Evolutionary conservation across 53 echinoderm and acorn worm genomes (phyloP).

Genomic region (Astropecten irregularis): DNA sequence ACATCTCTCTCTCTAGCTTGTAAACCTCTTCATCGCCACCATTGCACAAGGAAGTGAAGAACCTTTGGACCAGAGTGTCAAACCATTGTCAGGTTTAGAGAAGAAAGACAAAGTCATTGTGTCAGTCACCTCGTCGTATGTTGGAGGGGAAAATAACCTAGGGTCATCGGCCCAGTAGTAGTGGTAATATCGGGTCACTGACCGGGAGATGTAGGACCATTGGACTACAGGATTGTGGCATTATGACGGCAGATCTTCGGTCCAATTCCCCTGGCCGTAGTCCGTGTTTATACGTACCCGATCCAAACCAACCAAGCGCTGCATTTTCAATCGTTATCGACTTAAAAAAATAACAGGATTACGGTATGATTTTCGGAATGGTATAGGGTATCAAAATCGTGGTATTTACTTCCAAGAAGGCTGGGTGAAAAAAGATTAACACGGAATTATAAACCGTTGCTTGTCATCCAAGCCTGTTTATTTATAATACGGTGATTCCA

Average conservation of each 20-base stretch:
- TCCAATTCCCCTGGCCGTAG: not conserved
- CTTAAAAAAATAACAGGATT: constrained; percentile 4
- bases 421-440: too few species aligned
- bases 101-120: not conserved
- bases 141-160: not conserved
- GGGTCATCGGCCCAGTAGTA: constrained; percentile 35
- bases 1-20: not conserved
- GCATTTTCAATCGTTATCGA: constrained; percentile 8
- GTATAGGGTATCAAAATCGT: too few species aligned
- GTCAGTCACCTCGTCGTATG: not conserved
- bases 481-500: too few species aligned
- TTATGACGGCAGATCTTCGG: not conserved
- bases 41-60: constrained; percentile 11
- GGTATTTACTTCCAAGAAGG: too few species aligned
- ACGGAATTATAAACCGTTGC: too few species aligned
- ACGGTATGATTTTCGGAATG: not conserved
- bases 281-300: not conserved
- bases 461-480: too few species aligned
- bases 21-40: not conserved
- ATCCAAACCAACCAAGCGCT: constrained; percentile 37
- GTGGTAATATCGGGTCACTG: constrained; percentile 19
- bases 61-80: constrained; percentile 22
- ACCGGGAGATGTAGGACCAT: not conserved
- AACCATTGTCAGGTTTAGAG: too few species aligned
- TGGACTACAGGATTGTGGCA: not conserved